These are phyloP conservation scores for Echiichthys vipera DNA, from an alignment of 2,797 vertebrate species.

Conservation along the genomic window DNA sequence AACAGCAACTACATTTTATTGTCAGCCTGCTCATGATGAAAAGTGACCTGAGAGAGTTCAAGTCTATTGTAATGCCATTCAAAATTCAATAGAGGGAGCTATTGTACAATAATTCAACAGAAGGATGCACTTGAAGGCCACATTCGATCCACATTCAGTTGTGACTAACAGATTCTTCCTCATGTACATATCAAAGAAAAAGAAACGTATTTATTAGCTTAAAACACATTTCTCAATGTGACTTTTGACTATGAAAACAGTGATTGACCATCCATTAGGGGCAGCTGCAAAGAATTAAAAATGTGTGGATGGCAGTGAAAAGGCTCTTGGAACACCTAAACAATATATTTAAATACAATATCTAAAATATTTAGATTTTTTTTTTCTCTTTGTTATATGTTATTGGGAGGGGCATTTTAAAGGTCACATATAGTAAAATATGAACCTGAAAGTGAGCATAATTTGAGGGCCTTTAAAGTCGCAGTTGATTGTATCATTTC, in stretches of 20 bases:
- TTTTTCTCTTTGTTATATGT: too few species aligned
- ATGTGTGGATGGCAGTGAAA: too few species aligned
- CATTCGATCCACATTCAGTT: neutral
- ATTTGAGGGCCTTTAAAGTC: too few species aligned
- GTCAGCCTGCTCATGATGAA: neutral
- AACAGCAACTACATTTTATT: neutral
- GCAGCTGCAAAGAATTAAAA: too few species aligned
- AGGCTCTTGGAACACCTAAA: too few species aligned
- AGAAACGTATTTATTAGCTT: neutral
- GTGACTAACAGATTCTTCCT: neutral
- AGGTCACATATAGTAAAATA: too few species aligned
- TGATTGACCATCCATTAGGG: too few species aligned
- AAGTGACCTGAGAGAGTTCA: neutral
- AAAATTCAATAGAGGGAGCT: slow-evolving; percentile 73
- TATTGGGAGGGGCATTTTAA: too few species aligned
- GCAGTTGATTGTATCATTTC: neutral
- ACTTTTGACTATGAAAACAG: neutral
- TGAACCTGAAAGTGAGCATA: too few species aligned
- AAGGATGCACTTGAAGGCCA: neutral
- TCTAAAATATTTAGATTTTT: too few species aligned
- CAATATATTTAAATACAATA: too few species aligned
- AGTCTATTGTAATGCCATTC: slow-evolving; percentile 37
- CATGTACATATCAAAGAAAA: neutral
- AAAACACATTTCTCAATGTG: neutral
- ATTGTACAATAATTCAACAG: slow-evolving; percentile 50